Evolutionary conservation across 2,888 invertebrate genomes (phyloP), one percentile per base, ranked within the genome.

Genomic region (Dicranocentrus wangi): DNA sequence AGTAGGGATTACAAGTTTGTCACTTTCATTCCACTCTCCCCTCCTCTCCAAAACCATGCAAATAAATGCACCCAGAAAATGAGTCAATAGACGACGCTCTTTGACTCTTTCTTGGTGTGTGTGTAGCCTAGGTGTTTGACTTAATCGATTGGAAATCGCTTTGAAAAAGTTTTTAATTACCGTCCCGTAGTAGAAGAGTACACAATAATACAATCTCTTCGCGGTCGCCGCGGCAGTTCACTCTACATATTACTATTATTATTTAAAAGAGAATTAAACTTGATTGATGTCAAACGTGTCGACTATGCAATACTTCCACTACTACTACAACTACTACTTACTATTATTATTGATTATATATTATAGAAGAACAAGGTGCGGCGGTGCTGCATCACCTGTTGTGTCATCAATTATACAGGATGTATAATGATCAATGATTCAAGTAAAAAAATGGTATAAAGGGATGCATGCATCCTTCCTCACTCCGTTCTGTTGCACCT

Each of bases 111-210:
- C n/a, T n/a, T n/a, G n/a, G n/a, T n/a, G n/a, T n/a, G n/a, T n/a
- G n/a, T n/a, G n/a, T n/a, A n/a, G n/a, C 47, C 15, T 47, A 47
- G 47, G 47, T n/a, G n/a, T 10, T 47, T 47, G 47, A 47, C 15
- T 55, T 55, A 55, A 68, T 68, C 28, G 68, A 53, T 68, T 68
- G 68, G 68, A 68, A 68, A 68, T 68, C 68, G 53, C n/a, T 28
- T 51, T 21, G 10, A n/a, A 51, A 27, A 66, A 19, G n/a, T 17
- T 66, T 65, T 51, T 66, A 66, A 51, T 66, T 66, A n/a, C n/a
- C 51, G 55, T 23, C 55, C 25, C n/a, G n/a, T n/a, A n/a, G n/a
- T n/a, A n/a, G n/a, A n/a, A n/a, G n/a, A n/a, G n/a, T n/a, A n/a
- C n/a, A n/a, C n/a, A n/a, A n/a, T n/a, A n/a, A n/a, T n/a, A n/a